A percentile compares a stretch with the other conserved stretches of the same genome.
phyloP scores from a whole-genome alignment of 2,113 vertebrate genomes.

The Eurystomus gularis region DNA sequence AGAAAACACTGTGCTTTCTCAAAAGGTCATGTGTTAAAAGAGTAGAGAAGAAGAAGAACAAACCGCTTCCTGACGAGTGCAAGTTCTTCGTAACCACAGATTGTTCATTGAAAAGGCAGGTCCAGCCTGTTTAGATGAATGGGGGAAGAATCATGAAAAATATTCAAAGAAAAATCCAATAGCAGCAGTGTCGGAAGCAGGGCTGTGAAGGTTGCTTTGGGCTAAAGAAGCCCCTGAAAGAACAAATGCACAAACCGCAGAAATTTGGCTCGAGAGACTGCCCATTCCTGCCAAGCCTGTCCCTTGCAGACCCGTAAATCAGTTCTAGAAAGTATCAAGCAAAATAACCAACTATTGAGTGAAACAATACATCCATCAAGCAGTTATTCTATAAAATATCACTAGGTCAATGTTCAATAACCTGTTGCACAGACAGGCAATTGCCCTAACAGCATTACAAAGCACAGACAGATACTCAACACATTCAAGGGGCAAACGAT shows the following conservation, averaged over 20 bases:
- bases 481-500: background rate
- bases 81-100: no score
- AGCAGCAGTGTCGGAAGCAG: background rate
- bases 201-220: background rate
- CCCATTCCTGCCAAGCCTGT: background rate
- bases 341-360: background rate
- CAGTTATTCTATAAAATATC: conserved; percentile 18
- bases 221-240: background rate
- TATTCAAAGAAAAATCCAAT: background rate
- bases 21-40: no score
- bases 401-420: conserved; percentile 8
- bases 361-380: background rate
- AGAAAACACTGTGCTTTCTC: background rate
- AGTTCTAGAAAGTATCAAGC: background rate
- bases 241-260: background rate
- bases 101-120: no score
- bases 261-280: background rate
- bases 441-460: background rate
- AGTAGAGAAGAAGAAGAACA: no score
- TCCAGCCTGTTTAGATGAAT: background rate
- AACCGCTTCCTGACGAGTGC: no score
- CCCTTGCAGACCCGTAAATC: background rate
- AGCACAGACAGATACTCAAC: background rate
- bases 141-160: background rate
- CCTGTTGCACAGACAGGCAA: background rate